A percentile compares a stretch with the other conserved stretches of the same genome.
phyloP scores from a whole-genome alignment of 1,140 invertebrate species.

The Theocolax elegans region DNA sequence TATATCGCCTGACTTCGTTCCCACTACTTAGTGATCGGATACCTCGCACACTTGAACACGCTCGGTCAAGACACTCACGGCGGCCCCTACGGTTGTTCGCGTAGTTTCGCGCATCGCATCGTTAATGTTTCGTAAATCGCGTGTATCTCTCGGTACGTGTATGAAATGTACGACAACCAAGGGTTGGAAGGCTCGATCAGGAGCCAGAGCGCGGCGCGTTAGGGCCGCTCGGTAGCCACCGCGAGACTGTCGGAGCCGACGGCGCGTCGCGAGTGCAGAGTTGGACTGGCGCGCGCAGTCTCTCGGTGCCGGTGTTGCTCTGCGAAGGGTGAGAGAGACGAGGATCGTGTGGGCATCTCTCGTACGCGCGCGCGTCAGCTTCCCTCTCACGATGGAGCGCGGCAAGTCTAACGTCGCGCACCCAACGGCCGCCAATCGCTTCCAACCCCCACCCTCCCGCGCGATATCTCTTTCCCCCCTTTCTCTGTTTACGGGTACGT shows the following conservation, averaged over 20 bases:
- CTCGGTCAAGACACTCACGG: too few species aligned
- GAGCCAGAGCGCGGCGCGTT: not conserved
- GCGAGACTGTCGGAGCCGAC: slow-evolving; percentile 29
- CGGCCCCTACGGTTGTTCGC: too few species aligned
- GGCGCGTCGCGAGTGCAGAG: slow-evolving; percentile 8
- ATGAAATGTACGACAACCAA: too few species aligned
- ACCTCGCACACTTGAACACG: too few species aligned
- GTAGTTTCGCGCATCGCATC: too few species aligned
- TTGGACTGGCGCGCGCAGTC: slow-evolving; percentile 31
- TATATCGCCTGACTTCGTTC: too few species aligned
- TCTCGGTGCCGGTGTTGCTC: not conserved
- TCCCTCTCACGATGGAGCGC: not conserved
- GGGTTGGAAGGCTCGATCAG: too few species aligned
- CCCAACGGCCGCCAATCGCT: slow-evolving; percentile 14
- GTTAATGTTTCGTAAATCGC: too few species aligned
- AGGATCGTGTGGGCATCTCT: slow-evolving; percentile 9
- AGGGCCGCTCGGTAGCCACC: slow-evolving; percentile 11
- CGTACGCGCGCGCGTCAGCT: not conserved
- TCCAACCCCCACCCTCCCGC: not conserved
- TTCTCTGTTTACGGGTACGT: too few species aligned
- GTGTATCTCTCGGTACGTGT: too few species aligned
- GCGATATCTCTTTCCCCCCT: not conserved
- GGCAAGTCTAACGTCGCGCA: slow-evolving; percentile 1
- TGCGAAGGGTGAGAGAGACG: not conserved
- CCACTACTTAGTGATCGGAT: too few species aligned